Evolutionary conservation across 1,140 invertebrate genomes (phyloP), one percentile per base, ranked within the genome.

Genomic region (Neotoxoptera formosana): DNA sequence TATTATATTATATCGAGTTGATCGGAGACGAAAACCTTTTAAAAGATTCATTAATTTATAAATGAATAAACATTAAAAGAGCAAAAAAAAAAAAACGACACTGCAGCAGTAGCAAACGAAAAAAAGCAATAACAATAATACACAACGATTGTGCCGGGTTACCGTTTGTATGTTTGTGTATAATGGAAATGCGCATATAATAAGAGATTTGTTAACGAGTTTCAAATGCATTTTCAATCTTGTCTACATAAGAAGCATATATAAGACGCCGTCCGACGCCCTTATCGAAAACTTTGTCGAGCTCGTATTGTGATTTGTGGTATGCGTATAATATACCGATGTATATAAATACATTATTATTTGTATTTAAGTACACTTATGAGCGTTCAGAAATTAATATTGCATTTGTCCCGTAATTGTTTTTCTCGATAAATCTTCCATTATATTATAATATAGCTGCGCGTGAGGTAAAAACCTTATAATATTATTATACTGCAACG

Each of bases 41-140:
- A 88, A 53, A 88, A n/a, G 21, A 48, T 87, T 87, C 47, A 48
- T 87, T 87, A 87, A 76, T 48, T 87, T 87, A 87, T 36, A 36
- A 83, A 76, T 47, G 6, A 87, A 87, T 87, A 48, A 87, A 47
- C 25, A n/a, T 86, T 45, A 45, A 36, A 34, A 83, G 7, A 48
- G 45, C 25, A 45, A 47, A 84, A 67, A 36, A 83, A 23, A 47
- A 84, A 67, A 36, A 83, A 23, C 8, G 21, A 67, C 6, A 76
- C 30, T 76, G n/a, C 14, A 17, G 60, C 7, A 20, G 60, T 76
- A 34, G 4, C 60, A 76, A 76, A 76, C 51, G 4, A n/a, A n/a
- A 76, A 76, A 76, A 76, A 41, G 8, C 25, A 25, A 45, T 84
- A 25, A 84, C 45, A 25, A 84, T 41, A 84, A 84, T 84, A 41